Evolutionary conservation across 1,140 invertebrate genomes (phyloP).

Genomic region (Drosophila pallidifrons): DNA sequence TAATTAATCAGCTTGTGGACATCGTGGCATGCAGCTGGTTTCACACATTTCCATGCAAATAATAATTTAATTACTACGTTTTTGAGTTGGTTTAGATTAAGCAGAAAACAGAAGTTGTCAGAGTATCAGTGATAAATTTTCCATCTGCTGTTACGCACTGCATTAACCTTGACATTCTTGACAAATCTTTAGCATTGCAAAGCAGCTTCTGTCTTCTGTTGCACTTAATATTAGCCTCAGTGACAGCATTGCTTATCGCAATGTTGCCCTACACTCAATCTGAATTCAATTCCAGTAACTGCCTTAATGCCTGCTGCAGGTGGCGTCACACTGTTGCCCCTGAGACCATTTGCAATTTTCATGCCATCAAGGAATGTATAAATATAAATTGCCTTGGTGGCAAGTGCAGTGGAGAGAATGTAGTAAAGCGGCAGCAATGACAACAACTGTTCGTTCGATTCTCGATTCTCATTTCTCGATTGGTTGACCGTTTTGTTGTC

Average conservation of each 20-base stretch:
- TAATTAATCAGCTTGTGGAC: slow-evolving; percentile 1
- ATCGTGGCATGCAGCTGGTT: neutral
- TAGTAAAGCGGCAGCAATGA: neutral
- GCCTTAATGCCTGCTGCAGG: slow-evolving; percentile 59
- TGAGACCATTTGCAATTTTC: slow-evolving; percentile 16
- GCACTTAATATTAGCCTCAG: neutral
- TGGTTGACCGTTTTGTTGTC: slow-evolving; percentile 8
- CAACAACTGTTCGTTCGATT: neutral
- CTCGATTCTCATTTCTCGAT: neutral
- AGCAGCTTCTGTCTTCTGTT: neutral
- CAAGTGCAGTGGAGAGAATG: slow-evolving; percentile 4
- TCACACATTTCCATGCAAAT: neutral
- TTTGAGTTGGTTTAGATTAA: no score
- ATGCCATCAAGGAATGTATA: slow-evolving; percentile 40
- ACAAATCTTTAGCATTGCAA: neutral
- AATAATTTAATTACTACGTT: no score
- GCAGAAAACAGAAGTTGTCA: neutral
- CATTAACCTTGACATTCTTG: neutral
- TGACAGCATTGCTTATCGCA: slow-evolving; percentile 3
- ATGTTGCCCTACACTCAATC: neutral
- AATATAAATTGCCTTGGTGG: slow-evolving; percentile 17
- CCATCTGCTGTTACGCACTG: neutral
- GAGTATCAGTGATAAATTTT: neutral
- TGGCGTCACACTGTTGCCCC: slow-evolving; percentile 7
- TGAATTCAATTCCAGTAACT: slow-evolving; percentile 7